These are phyloP conservation scores for Phylloscopus collybita DNA, from an alignment of 2,797 vertebrate species.

Conservation along the genomic window DNA sequence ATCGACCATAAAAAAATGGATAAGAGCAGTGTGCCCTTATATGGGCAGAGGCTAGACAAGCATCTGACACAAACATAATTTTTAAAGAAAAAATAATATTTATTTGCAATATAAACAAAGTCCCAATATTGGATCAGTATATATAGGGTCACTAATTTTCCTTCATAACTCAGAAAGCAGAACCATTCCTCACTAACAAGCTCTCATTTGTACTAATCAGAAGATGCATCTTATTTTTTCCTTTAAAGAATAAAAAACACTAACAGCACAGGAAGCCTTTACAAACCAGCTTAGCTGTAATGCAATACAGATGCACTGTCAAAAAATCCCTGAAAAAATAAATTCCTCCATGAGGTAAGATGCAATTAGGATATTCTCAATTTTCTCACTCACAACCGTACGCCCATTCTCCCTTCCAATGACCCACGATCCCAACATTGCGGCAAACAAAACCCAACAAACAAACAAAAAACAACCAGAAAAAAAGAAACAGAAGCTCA, in stretches of 20 bases:
- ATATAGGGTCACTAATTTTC: conserved; percentile 88
- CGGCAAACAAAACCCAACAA: conserved; percentile 72
- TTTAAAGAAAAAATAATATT: conserved; percentile 99
- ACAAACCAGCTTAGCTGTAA: conserved; percentile 87
- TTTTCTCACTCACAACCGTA: conserved; percentile 46
- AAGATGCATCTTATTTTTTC: conserved; percentile 81
- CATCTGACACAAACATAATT: conserved; percentile 56
- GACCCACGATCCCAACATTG: conserved; percentile 59
- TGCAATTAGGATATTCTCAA: conserved; percentile 78
- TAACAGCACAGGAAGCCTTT: conserved; percentile 90
- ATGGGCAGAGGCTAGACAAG: conserved; percentile 49
- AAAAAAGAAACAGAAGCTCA: conserved; percentile 75
- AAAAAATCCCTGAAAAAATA: conserved; percentile 96
- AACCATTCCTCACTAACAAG: conserved; percentile 86
- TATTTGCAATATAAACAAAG: conserved; percentile 99
- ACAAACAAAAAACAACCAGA: conserved; percentile 75
- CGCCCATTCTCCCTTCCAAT: conserved; percentile 37
- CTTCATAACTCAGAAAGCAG: conserved; percentile 91
- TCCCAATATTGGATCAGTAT: conserved; percentile 90
- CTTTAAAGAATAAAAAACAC: conserved; percentile 77
- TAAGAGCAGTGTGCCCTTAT: background rate
- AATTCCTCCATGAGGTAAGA: conserved; percentile 94
- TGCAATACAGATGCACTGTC: conserved; percentile 90
- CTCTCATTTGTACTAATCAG: conserved; percentile 84
- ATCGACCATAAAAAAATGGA: background rate